Conservation (phyloP, 1,140 invertebrate species). For the Dendroctonus ponderosae region DNA sequence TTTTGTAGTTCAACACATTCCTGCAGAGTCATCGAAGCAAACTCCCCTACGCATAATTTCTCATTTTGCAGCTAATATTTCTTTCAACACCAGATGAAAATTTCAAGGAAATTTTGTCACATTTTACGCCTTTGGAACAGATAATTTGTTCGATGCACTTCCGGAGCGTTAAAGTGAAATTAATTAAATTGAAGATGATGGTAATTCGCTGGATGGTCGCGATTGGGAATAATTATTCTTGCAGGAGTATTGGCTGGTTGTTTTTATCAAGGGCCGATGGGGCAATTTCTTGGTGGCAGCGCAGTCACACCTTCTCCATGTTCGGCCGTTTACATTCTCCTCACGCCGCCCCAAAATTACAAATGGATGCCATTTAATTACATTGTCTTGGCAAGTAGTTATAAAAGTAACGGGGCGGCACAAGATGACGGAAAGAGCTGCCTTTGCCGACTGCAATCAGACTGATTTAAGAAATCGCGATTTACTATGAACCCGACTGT, state of each 20-base stretch:
- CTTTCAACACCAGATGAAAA: too few species aligned
- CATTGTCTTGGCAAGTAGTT: slow-evolving; percentile 52
- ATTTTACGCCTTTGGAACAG: too few species aligned
- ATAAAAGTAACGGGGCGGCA: slow-evolving; percentile 50
- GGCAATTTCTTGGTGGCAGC: slow-evolving; percentile 44
- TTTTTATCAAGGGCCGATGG: slow-evolving; percentile 46
- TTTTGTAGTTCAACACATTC: too few species aligned
- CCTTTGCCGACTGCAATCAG: slow-evolving; percentile 48
- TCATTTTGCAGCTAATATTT: too few species aligned
- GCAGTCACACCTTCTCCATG: slow-evolving; percentile 52
- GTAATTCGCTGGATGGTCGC: background rate
- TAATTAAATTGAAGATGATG: too few species aligned
- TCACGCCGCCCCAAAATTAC: slow-evolving; percentile 50
- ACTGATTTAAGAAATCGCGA: slow-evolving; percentile 46
- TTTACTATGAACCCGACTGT: slow-evolving; percentile 29
- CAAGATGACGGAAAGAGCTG: slow-evolving; percentile 39
- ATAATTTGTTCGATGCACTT: too few species aligned
- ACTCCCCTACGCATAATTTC: too few species aligned
- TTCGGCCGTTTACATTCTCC: slow-evolving; percentile 49
- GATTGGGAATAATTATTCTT: slow-evolving; percentile 39
- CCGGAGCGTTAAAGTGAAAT: too few species aligned
- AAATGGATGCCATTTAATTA: slow-evolving; percentile 53
- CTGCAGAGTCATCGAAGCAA: too few species aligned
- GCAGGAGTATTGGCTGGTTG: slow-evolving; percentile 46
- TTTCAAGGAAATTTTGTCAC: too few species aligned